Conservation (phyloP, 2,113 vertebrate genomes). For the Apteryx owenii region DNA sequence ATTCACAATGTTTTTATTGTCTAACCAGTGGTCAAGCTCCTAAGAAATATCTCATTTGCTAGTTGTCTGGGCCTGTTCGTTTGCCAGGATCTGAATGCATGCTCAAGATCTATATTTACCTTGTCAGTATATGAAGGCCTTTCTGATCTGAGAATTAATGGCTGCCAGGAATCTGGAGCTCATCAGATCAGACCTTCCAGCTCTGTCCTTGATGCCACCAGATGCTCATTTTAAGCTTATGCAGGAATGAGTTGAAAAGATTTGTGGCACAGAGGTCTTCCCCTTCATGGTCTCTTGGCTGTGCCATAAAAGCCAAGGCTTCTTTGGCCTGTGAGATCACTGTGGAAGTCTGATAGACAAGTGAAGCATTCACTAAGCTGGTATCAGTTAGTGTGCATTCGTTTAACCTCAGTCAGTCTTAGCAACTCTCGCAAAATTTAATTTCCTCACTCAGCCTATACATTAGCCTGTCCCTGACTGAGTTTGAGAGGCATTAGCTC, state of each 20-base stretch:
- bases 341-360: background rate
- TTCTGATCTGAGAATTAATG: background rate
- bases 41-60: background rate
- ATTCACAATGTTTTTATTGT: background rate
- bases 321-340: background rate
- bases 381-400: too few relatives aligned
- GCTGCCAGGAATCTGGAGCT: background rate
- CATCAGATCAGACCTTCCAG: background rate
- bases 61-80: background rate
- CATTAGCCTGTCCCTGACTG: too few relatives aligned
- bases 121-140: background rate
- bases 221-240: background rate
- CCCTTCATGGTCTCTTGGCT: background rate
- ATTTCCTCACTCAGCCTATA: too few relatives aligned
- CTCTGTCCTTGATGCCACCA: background rate
- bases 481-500: too few relatives aligned
- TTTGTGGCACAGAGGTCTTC: background rate
- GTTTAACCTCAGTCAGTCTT: too few relatives aligned
- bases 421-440: too few relatives aligned
- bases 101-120: background rate
- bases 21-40: background rate
- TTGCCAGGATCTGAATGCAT: background rate
- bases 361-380: background rate
- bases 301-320: accelerated
- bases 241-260: background rate